phyloP scores from a whole-genome alignment of 2,888 invertebrate genomes.

The Koerneria pararmatus region DNA sequence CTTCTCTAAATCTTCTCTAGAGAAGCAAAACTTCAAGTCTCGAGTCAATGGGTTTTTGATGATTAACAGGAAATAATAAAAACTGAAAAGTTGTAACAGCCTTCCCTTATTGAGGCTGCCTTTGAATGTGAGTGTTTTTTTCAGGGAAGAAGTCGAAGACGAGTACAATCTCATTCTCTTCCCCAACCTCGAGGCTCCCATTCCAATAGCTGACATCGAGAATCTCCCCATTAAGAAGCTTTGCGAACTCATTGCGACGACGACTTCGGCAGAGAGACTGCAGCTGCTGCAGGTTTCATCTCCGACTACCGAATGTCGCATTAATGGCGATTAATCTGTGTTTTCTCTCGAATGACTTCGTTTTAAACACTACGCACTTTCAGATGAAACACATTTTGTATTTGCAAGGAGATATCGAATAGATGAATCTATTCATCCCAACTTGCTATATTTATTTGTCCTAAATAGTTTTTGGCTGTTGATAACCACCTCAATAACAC shows the following conservation, averaged over 20 bases:
- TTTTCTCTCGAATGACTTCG: not conserved
- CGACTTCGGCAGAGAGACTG: conserved; percentile 34
- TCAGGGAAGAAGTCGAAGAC: conserved; percentile 33
- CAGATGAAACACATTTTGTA: too few species aligned
- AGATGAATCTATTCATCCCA: too few species aligned
- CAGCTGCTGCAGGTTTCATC: conserved; percentile 29
- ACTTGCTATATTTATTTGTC: not conserved
- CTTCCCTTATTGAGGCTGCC: too few species aligned
- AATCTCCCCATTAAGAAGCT: conserved; percentile 13
- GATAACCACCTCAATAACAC: too few species aligned
- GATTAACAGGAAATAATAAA: not conserved
- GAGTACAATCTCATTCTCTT: conserved; percentile 33
- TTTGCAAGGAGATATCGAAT: too few species aligned
- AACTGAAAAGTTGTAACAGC: too few species aligned
- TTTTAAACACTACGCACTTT: too few species aligned
- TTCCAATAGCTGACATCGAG: conserved; percentile 22
- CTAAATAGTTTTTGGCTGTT: not conserved
- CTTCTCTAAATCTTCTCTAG: too few species aligned
- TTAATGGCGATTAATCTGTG: not conserved
- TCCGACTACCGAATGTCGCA: too few species aligned
- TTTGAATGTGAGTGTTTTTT: too few species aligned
- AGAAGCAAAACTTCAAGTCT: too few species aligned
- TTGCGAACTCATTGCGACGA: conserved; percentile 17
- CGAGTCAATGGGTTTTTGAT: not conserved
- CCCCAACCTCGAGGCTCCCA: conserved; percentile 25